Evolutionary conservation across 2,797 vertebrate genomes (phyloP).

Genomic region (Lagodon rhomboides): DNA sequence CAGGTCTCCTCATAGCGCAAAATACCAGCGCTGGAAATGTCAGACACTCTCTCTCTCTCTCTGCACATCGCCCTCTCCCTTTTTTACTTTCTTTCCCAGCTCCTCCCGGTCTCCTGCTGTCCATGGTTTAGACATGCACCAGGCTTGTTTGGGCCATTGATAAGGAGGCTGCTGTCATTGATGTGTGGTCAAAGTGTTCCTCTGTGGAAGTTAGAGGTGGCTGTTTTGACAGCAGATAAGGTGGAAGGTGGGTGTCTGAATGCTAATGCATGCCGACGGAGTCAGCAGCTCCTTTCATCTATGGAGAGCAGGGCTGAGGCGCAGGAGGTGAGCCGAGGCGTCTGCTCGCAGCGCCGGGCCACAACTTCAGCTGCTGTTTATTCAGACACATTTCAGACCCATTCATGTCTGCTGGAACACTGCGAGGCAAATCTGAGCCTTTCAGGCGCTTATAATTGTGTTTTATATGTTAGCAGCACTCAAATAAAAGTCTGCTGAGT

Average conservation of each 20-base stretch:
- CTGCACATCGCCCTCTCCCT: constrained; percentile 16
- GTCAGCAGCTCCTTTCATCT: constrained; percentile 64
- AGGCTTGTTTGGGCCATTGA: constrained; percentile 69
- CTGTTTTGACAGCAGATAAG: constrained; percentile 75
- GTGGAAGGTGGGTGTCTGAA: constrained; percentile 66
- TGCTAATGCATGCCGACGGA: constrained; percentile 65
- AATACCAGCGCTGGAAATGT: constrained; percentile 63
- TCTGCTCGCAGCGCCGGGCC: constrained; percentile 40
- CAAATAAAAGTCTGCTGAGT: neutral
- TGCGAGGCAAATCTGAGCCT: constrained; percentile 8
- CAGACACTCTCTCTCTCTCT: constrained; percentile 48
- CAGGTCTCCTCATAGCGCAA: constrained; percentile 52
- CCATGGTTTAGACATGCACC: constrained; percentile 54
- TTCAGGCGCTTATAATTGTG: neutral
- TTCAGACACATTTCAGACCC: constrained; percentile 34
- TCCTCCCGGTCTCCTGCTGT: constrained; percentile 29
- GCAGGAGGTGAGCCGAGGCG: constrained; percentile 37
- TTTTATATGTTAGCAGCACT: neutral
- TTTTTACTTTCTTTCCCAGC: constrained; percentile 16
- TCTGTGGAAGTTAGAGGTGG: constrained; percentile 66
- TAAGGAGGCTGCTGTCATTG: constrained; percentile 65
- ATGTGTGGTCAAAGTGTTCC: constrained; percentile 71
- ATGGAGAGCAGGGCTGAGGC: constrained; percentile 50
- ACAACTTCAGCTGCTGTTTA: constrained; percentile 45
- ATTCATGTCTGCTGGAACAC: constrained; percentile 19